Evolutionary conservation across 2,888 invertebrate genomes (phyloP), one percentile per base, ranked within the genome.

Genomic region (Eueremaeus valkanovi): DNA sequence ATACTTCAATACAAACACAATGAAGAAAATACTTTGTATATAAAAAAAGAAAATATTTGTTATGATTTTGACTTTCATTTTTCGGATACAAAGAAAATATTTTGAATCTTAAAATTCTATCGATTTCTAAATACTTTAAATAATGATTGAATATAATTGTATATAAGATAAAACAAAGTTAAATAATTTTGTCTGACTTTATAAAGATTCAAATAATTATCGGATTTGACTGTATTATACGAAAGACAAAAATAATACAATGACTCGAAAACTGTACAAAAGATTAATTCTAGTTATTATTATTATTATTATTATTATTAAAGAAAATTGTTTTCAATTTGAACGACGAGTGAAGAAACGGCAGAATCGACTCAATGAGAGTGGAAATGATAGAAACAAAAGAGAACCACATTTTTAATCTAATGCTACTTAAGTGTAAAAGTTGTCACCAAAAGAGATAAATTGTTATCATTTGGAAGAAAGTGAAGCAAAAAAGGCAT

Each of bases 281-380:
- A 51, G 51, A 21, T n/a, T 51, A 51, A 51, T 51, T 51, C 51
- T 51, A 51, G 51, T 51, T 51, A 51, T n/a, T n/a, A n/a, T n/a
- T n/a, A n/a, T n/a, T n/a, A n/a, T n/a, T n/a, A n/a, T n/a, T n/a
- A n/a, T n/a, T n/a, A n/a, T n/a, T n/a, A n/a, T 51, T n/a, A 51
- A 51, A 51, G 6, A 51, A 51, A 21, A 51, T 51, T 51, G 51
- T 51, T 51, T 51, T 51, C 51, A 51, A 51, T 51, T 18, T n/a
- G 21, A 18, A 51, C 5, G 16, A 51, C 51, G 21, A 51, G 16
- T 51, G 51, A 51, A 36, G 6, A 11, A 36, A 36, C 11, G 36
- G 11, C 6, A 36, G 16, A 51, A 51, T 51, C 5, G 51, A n/a
- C 51, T 51, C n/a, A 51, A 18, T 9, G 51, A 51, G 51, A 51